phyloP scores from a whole-genome alignment of 1,140 invertebrate genomes.

The Diorhabda elongata region DNA sequence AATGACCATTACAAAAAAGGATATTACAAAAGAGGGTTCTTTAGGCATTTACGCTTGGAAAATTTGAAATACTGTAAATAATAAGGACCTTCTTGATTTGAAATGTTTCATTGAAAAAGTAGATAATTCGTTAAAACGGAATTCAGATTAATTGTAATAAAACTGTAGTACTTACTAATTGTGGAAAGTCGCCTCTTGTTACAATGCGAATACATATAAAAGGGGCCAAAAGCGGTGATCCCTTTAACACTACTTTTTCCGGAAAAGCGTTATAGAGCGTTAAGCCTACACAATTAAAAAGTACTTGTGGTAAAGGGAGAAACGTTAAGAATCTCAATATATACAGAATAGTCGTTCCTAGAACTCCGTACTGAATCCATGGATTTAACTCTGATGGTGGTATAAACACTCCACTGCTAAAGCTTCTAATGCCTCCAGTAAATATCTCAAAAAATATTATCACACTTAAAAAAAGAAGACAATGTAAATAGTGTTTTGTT shows the following conservation, averaged over 20 bases:
- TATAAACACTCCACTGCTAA: conserved; percentile 57
- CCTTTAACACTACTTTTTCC: conserved; percentile 85
- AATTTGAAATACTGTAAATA: not conserved
- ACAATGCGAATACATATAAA: conserved; percentile 95
- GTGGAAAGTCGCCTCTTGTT: conserved; percentile 91
- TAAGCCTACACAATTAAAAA: conserved; percentile 89
- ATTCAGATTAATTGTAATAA: not conserved
- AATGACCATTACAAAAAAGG: too few species aligned
- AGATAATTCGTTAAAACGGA: too few species aligned
- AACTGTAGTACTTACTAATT: conserved; percentile 57
- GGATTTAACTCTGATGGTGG: conserved; percentile 67
- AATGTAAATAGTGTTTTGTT: conserved; percentile 74
- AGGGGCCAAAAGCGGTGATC: conserved; percentile 82
- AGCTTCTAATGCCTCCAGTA: conserved; percentile 71
- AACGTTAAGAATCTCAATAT: conserved; percentile 76
- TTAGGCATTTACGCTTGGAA: too few species aligned
- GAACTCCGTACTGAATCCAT: conserved; percentile 72
- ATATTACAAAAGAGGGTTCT: too few species aligned
- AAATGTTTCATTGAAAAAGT: not conserved
- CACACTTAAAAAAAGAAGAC: conserved; percentile 67
- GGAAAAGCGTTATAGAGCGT: conserved; percentile 93
- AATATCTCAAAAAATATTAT: conserved; percentile 75
- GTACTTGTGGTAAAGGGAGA: conserved; percentile 81
- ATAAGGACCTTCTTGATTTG: not conserved
- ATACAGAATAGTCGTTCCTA: conserved; percentile 72